Evolutionary conservation across 2,113 vertebrate species (phyloP).

Genomic region (Strigops habroptila): DNA sequence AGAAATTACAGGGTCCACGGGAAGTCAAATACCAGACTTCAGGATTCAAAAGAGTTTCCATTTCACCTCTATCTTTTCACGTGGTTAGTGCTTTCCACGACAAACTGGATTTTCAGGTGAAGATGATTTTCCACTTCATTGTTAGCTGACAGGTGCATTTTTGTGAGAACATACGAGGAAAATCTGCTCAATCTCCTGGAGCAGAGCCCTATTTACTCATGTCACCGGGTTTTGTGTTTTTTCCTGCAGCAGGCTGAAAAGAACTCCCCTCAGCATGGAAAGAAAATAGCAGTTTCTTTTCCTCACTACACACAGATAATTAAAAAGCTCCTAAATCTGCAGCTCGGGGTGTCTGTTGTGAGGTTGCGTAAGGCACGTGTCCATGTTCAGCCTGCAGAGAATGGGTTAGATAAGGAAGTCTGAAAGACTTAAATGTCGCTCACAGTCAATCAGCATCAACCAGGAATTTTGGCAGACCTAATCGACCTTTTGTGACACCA

Average conservation of each 20-base stretch:
- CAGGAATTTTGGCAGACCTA: constrained; percentile 31
- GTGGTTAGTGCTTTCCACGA: not conserved
- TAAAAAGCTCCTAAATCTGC: constrained; percentile 27
- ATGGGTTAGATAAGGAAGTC: constrained; percentile 19
- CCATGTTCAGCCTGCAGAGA: not conserved
- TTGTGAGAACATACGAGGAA: not conserved
- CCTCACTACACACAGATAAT: not conserved
- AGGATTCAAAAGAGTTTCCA: not conserved
- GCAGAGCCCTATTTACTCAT: not conserved
- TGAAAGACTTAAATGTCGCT: constrained; percentile 48
- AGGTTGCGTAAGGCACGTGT: not conserved
- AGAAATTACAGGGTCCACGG: not conserved
- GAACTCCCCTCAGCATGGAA: not conserved
- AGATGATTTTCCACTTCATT: not conserved
- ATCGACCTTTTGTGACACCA: constrained; percentile 56
- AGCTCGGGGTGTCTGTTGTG: not conserved
- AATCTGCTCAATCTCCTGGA: not conserved
- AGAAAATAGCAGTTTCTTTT: not conserved
- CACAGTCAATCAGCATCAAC: constrained; percentile 50
- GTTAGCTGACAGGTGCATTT: not conserved
- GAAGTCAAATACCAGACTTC: not conserved
- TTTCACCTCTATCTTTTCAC: not conserved
- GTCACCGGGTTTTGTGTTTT: not conserved
- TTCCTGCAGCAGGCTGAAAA: not conserved
- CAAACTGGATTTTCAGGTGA: not conserved